A percentile compares a stretch with the other conserved stretches of the same genome.
phyloP scores from a whole-genome alignment of 2,797 vertebrate species.

The Etheostoma perlongum region DNA sequence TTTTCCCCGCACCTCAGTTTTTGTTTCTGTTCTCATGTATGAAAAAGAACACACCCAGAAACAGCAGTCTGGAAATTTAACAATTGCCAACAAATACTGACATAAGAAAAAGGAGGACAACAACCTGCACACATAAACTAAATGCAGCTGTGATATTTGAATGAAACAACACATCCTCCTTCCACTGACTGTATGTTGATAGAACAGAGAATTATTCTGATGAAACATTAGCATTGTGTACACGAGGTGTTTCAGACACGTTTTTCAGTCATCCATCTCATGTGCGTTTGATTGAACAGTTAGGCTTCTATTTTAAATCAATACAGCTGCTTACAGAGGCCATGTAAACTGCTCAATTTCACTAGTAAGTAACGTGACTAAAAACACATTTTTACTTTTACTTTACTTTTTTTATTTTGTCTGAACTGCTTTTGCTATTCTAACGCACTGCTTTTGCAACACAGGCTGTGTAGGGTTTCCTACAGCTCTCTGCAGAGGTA shows the following conservation, averaged over 20 bases:
- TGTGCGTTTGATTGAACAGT: not conserved
- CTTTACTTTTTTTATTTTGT: too few species aligned
- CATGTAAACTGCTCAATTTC: not conserved
- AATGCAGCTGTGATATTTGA: conserved; percentile 38
- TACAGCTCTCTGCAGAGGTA: conserved; percentile 53
- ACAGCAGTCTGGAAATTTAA: conserved; percentile 60
- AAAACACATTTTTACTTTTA: not conserved
- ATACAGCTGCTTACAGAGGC: not conserved
- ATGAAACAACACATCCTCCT: conserved; percentile 16
- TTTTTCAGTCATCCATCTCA: not conserved
- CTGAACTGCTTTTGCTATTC: not conserved
- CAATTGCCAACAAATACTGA: conserved; percentile 52
- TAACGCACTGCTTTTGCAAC: not conserved
- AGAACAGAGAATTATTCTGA: conserved; percentile 36
- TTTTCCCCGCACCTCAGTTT: conserved; percentile 67
- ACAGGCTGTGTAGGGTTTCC: conserved; percentile 17
- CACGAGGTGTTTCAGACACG: not conserved
- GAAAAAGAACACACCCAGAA: conserved; percentile 70
- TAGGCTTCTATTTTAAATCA: not conserved
- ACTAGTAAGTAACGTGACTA: not conserved
- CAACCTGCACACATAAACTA: conserved; percentile 27
- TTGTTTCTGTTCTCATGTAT: conserved; percentile 59
- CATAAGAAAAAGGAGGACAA: conserved; percentile 45
- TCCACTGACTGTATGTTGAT: conserved; percentile 20
- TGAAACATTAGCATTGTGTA: conserved; percentile 17